Base-by-base conservation (phyloP, 2,888 invertebrate genomes). In the Poecilobothrus nobilitatus region DNA sequence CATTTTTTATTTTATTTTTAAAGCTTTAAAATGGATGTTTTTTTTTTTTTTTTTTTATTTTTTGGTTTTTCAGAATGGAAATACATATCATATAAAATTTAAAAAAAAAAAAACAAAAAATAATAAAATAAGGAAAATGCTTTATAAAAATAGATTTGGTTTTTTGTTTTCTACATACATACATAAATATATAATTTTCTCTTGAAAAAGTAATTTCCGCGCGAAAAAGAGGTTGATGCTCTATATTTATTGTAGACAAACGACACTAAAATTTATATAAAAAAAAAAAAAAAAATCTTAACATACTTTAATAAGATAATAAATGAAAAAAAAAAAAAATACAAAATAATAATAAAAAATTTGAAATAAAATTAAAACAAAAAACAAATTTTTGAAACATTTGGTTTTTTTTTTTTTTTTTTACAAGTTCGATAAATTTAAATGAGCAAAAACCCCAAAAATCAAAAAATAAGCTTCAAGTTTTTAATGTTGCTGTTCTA, bases 161-260 rank as follows among this genome's bases (percentile, higher is more conserved):
- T 53, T 53, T 18, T 53, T 27, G 5, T 27, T 53, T 53, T 53
- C 1, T 12, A 53, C 53, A 53, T 53, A 15, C 6, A n/a, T 27
- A 27, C 27, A 27, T 4, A 27, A 4, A 27, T 27, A 53, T 53
- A 18, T 15, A 53, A 53, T 53, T 53, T 53, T 53, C 53, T 53
- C 53, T 53, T 53, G 53, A 53, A 53, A 53, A 53, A 18, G 53
- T 53, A 53, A 53, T 53, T 53, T 53, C 53, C 53, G 53, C 53
- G 53, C 53, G 53, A 53, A 53, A 53, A 53, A 53, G 53, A 53
- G 53, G 53, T 53, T 53, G 53, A 53, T 53, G 53, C 53, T 53
- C 53, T n/a, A 53, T 53, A 53, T 53, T 15, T 53, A 15, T n/a
- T 18, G 18, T 53, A 53, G 53, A 53, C 27, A 27, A 27, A 27